Base-by-base conservation (phyloP, 2,888 invertebrate species). In the Macrostomum cliftonense region DNA sequence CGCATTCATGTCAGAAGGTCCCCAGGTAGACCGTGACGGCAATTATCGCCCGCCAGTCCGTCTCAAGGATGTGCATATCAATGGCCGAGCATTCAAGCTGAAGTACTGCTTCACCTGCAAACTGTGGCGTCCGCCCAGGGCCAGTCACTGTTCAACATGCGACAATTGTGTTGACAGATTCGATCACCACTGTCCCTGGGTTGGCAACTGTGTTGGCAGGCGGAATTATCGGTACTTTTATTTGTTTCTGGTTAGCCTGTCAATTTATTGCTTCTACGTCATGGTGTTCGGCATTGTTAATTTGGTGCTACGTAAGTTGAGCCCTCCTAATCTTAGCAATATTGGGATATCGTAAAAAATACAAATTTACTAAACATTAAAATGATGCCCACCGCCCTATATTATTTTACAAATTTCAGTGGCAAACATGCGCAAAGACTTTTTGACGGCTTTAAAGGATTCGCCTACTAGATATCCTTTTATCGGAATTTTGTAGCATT, bases 51-150 rank as follows among this genome's bases (percentile, higher is more conserved):
- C 85, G 53, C 83, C 83, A 47, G 83, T 83, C 28, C 75, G 83
- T 58, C 82, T 82, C 63, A 82, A 82, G 76, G 40, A 19, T 39
- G 52, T 54, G 9, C 28, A 28, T 4, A 38, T 49, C 9, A 20
- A 37, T 14, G 71, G 71, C 12, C 68, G 71, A 53, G 58, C 61
- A 61, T 82, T 95, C 59, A 93, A 93, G 74, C 78, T 95, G 66
- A 97, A 99, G 75, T 97, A 93, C 76, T 97, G 97, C 75, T 91
- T 89, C 74, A 97, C 97, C 47, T 97, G 97, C 76, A 93, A 93
- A 77, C 86, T 97, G 77, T 97, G 93, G 76, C 78, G 93, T 62
- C 95, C 95, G 58, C 97, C 97, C 53, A 78, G 95, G 74, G 89
- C 93, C 59, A 88, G 88, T 57, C 95, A 97, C 75, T 97, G 97